phyloP scores from a whole-genome alignment of 2,797 vertebrate genomes.

The Schizopygopsis malacanthus region DNA sequence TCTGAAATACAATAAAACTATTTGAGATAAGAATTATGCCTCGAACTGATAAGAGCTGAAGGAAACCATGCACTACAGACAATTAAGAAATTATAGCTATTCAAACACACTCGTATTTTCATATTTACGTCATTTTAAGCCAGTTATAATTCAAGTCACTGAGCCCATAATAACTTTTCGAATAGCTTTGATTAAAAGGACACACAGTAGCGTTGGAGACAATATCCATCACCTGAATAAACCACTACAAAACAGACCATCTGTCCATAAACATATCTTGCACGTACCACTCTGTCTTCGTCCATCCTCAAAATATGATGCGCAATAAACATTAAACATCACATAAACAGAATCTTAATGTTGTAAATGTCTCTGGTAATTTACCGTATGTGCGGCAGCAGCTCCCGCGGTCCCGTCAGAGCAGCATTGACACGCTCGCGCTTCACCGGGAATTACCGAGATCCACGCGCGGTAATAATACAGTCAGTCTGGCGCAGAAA shows the following conservation, averaged over 20 bases:
- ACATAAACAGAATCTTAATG: background rate
- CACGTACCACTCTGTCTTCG: too few relatives aligned
- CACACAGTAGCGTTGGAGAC: background rate
- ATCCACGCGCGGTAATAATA: slow-evolving; percentile 55
- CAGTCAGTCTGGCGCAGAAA: slow-evolving; percentile 63
- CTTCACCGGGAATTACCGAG: slow-evolving; percentile 17
- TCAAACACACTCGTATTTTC: background rate
- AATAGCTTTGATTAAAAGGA: background rate
- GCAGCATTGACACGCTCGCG: slow-evolving; percentile 59
- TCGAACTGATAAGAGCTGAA: background rate
- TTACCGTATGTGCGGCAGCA: slow-evolving; percentile 53
- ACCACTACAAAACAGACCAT: background rate
- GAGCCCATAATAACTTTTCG: background rate
- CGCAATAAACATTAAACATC: background rate
- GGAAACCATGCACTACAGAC: background rate
- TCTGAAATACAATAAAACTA: background rate
- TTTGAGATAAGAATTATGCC: background rate
- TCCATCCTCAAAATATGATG: background rate
- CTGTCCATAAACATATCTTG: background rate
- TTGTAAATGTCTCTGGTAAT: background rate
- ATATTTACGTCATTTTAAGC: background rate
- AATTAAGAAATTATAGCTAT: background rate
- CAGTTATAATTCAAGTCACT: background rate
- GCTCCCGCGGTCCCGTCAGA: slow-evolving; percentile 63
- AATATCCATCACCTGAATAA: background rate